phyloP scores from a whole-genome alignment of 2,888 invertebrate species.

The Antheraea yamamai region DNA sequence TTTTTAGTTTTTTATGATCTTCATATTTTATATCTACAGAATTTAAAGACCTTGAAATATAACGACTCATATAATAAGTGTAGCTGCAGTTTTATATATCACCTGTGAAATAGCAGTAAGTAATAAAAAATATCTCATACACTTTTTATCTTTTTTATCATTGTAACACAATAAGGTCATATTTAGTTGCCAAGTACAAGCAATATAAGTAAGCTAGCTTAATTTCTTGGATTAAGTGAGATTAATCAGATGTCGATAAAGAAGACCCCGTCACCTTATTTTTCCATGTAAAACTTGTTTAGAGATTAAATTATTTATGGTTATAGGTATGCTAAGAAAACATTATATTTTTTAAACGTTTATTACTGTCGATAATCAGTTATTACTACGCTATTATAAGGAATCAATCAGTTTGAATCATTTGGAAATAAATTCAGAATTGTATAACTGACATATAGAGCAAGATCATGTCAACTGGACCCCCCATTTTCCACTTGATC shows the following conservation, averaged over 20 bases:
- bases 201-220: background rate
- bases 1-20: too few species aligned
- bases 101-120: too few species aligned
- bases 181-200: background rate
- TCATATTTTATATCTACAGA: too few species aligned
- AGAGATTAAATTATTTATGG: background rate
- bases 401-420: background rate
- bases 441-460: background rate
- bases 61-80: too few species aligned
- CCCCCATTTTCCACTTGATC: too few species aligned
- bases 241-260: constrained; percentile 4
- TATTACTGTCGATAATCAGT: background rate
- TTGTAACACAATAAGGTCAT: background rate
- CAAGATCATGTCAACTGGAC: too few species aligned
- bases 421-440: background rate
- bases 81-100: too few species aligned
- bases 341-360: background rate
- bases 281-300: background rate
- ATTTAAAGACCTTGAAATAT: too few species aligned
- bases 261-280: background rate
- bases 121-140: too few species aligned
- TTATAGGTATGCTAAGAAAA: background rate
- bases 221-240: background rate
- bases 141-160: too few species aligned
- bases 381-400: background rate